phyloP scores from a whole-genome alignment of 2,797 vertebrate genomes.

The Oreochromis grahami region DNA sequence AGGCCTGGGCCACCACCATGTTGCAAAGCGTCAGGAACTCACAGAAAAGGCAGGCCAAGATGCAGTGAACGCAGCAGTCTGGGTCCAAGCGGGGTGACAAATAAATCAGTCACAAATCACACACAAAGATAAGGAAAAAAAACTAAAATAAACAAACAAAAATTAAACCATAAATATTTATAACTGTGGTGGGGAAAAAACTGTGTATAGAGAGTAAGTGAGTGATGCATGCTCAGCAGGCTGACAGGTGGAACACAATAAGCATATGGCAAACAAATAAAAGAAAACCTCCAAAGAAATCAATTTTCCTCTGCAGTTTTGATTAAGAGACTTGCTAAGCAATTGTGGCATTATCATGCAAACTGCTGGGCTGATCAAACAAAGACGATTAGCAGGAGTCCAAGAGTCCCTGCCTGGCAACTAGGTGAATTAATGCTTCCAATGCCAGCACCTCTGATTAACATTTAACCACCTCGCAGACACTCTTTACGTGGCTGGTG shows the following conservation, averaged over 20 bases:
- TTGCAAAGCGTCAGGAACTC: slow-evolving; percentile 97
- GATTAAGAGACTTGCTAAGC: slow-evolving; percentile 76
- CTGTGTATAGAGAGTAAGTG: not conserved
- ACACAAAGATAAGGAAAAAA: not conserved
- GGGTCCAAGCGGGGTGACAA: slow-evolving; percentile 19
- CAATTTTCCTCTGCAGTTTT: slow-evolving; percentile 71
- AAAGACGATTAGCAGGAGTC: slow-evolving; percentile 75
- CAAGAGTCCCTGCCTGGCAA: slow-evolving; percentile 66
- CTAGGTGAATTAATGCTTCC: slow-evolving; percentile 69
- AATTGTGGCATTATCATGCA: slow-evolving; percentile 83
- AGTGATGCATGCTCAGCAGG: slow-evolving; percentile 10
- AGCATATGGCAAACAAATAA: slow-evolving; percentile 13
- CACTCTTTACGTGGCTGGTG: slow-evolving; percentile 11
- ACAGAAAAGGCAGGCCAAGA: slow-evolving; percentile 97
- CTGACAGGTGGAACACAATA: not conserved
- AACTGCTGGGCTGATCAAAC: slow-evolving; percentile 71
- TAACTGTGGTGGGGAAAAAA: not conserved
- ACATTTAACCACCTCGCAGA: slow-evolving; percentile 73
- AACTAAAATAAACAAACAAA: not conserved
- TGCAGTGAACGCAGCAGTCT: slow-evolving; percentile 99
- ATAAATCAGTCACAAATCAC: not conserved
- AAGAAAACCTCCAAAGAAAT: slow-evolving; percentile 52
- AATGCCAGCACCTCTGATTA: slow-evolving; percentile 74
- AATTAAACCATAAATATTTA: not conserved
- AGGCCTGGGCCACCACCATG: slow-evolving; percentile 91